Evolutionary conservation across 2,797 vertebrate genomes (phyloP), one percentile per base, ranked within the genome.

Genomic region (Adelosebastes latens): DNA sequence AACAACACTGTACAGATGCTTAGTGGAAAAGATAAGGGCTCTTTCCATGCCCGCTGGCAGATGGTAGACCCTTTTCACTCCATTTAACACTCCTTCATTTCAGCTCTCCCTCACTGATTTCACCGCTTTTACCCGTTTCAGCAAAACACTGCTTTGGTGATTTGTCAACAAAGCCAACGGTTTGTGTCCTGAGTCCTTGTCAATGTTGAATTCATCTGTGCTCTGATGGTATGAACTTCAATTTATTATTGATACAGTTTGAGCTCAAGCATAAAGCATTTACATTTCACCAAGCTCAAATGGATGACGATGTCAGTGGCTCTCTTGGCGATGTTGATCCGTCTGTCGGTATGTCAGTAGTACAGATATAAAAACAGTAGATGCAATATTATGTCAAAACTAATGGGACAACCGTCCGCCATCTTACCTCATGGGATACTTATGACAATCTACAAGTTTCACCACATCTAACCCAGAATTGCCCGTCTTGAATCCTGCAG

Each of bases 21-120:
- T 72, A 66, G 81, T 81, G 79, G 84, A 70, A 82, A 46, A 89
- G 85, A 86, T 79, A 58, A 80, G 79, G 39, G 39, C 65, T 65
- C 39, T 69, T 58, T 76, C 53, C 39, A 49, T 24, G 83, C 46
- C 81, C 77, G 66, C 74, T 84, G 92, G 93, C 96, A 96, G 93
- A 91, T 92, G 90, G 89, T 70, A 81, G 84, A 82, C 77, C 86
- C 80, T 89, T 95, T 95, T 95, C 92, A 92, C 90, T 88, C 85
- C 90, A 89, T 92, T 94, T 93, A 93, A 85, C 94, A 84, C 81
- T 62, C 42, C 25, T 80, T 86, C 68, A 61, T 82, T 82, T 87
- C 58, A 67, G 72, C 76, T 84, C 72, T 66, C 70, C 81, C 68
- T 88, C 77, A 60, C 61, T 78, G 82, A 71, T 68, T 77, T 76